phyloP scores from a whole-genome alignment of 2,113 vertebrate genomes.

The Calyptommatus sinebrachiatus region DNA sequence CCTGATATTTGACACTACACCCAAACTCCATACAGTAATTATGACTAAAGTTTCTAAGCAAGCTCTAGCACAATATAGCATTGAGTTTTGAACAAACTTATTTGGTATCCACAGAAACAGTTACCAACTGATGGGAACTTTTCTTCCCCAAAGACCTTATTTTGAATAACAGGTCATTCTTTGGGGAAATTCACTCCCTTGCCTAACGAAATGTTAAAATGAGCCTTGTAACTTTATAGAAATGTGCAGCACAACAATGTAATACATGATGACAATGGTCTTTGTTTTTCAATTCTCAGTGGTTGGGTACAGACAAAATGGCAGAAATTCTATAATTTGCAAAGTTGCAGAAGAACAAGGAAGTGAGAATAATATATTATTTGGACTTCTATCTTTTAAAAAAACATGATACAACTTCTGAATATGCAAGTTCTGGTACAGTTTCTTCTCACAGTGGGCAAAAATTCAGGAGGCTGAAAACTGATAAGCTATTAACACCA shows the following conservation, averaged over 20 bases:
- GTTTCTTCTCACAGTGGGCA: too few species aligned
- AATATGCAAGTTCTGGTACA: too few species aligned
- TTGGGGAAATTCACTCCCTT: slow-evolving; percentile 65
- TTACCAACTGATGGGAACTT: slow-evolving; percentile 65
- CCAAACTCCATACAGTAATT: fast-evolving
- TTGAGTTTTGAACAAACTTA: slow-evolving; percentile 58
- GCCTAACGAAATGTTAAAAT: slow-evolving; percentile 66
- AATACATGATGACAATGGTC: slow-evolving; percentile 40
- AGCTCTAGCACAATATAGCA: slow-evolving; percentile 32
- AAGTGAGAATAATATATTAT: too few species aligned
- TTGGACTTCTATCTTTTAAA: slow-evolving; percentile 47
- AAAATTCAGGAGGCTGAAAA: too few species aligned
- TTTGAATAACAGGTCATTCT: slow-evolving; percentile 70
- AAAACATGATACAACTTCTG: slow-evolving; percentile 4
- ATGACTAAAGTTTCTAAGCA: slow-evolving; percentile 38
- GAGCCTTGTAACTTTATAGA: slow-evolving; percentile 53
- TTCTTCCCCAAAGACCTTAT: slow-evolving; percentile 70
- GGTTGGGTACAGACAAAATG: too few species aligned
- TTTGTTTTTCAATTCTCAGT: too few species aligned
- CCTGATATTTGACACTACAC: background rate
- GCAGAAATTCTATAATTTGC: too few species aligned
- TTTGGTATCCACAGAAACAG: slow-evolving; percentile 67
- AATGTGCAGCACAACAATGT: slow-evolving; percentile 56
- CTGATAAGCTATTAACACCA: too few species aligned
- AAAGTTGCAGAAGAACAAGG: too few species aligned